These are phyloP conservation scores for Grus americana DNA, from an alignment of 2,113 vertebrate species.

Conservation along the genomic window DNA sequence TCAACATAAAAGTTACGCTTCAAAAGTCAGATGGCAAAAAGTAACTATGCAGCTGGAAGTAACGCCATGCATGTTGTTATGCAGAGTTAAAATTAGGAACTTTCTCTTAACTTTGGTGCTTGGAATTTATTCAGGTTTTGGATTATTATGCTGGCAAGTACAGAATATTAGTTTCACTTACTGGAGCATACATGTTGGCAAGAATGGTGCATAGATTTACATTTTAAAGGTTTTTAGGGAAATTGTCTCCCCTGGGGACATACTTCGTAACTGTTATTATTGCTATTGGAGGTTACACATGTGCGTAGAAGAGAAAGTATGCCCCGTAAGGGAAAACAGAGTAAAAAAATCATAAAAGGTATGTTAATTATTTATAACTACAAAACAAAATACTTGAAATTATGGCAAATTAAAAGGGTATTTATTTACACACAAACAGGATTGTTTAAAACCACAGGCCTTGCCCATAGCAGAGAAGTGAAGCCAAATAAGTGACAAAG, in stretches of 20 bases:
- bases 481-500: slow-evolving; percentile 24
- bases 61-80: neutral
- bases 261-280: slow-evolving; percentile 66
- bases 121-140: slow-evolving; percentile 61
- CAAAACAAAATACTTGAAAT: slow-evolving; percentile 65
- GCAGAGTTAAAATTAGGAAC: slow-evolving; percentile 55
- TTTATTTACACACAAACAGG: slow-evolving; percentile 60
- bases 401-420: slow-evolving; percentile 65
- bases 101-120: slow-evolving; percentile 61
- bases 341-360: slow-evolving; percentile 62
- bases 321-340: slow-evolving; percentile 43
- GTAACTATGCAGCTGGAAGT: neutral
- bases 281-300: slow-evolving; percentile 64
- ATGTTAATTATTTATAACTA: slow-evolving; percentile 68
- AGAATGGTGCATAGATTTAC: slow-evolving; percentile 66
- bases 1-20: neutral
- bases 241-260: slow-evolving; percentile 60
- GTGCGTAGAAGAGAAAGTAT: slow-evolving; percentile 46
- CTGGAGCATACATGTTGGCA: slow-evolving; percentile 69
- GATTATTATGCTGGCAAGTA: slow-evolving; percentile 66
- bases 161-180: slow-evolving; percentile 72
- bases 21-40: slow-evolving; percentile 5
- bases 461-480: neutral
- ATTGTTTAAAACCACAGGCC: slow-evolving; percentile 45
- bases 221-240: slow-evolving; percentile 69